Base-by-base conservation (phyloP, 2,113 vertebrate species). In the Sterrhoptilus dennistouni region DNA sequence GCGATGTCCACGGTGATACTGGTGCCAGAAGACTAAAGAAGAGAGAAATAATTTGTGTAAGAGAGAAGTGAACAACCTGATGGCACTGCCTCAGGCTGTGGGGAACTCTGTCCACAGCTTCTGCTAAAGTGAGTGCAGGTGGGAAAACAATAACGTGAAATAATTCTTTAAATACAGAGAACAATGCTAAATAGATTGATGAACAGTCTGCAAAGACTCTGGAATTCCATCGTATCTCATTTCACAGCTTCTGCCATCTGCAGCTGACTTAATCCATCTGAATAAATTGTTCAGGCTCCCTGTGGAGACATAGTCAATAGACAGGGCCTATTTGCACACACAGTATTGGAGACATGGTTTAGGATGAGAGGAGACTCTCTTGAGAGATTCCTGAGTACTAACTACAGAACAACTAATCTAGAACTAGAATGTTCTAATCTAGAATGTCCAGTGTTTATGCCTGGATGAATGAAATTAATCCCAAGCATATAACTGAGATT, bases 1-100 rank as follows among this genome's bases (percentile, higher is more conserved):
- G 99, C 99, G 0, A 99, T 99, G 74, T 99, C 99, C 98, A 99
- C 99, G 27, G 98, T 98, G 90, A 99, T 99, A 31, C 98, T 99
- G 97, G 99, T 99, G 93, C 99, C 99, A 87, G 99, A 99, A 29
- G 98, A 99, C 99, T 99, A 65, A 28, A 66, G 40, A 50, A 71
- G 42, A 80, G 77, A 87, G 92, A 94, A 66, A 90, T 83, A 75
- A 84, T 5, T 78, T 16, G 68, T 18, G 18, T 85, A 10, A 96
- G 83, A 20, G 11, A 59, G 29, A 40, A 49, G 28, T 14, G 28
- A 83, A 38, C 38, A 44, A 24, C 20, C 36, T 60, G 60, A 65
- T 74, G 49, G 53, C 31, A 36, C 36, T 56, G 14, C 45, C 44
- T 56, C 53, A 27, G 49, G 35, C 40, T 86, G 31, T 16, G 64